A percentile compares a stretch with the other conserved stretches of the same genome.
Conservation (phyloP, 2,888 invertebrate genomes). For the Apamea sordens region DNA sequence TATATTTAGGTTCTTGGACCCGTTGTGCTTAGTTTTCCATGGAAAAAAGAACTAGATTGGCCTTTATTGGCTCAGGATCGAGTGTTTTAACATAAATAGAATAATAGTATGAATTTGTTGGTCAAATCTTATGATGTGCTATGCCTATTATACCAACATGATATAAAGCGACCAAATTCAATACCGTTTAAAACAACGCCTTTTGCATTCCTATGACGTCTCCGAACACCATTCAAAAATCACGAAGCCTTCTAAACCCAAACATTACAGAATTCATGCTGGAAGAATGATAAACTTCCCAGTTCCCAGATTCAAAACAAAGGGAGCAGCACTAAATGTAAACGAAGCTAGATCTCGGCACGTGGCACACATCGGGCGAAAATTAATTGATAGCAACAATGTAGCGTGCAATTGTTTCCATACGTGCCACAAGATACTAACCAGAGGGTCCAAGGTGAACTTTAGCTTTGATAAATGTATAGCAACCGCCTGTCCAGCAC, state of each 20-base stretch:
- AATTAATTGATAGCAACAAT: conserved; percentile 57
- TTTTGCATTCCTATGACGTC: not conserved
- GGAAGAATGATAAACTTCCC: conserved; percentile 11
- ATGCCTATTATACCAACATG: not conserved
- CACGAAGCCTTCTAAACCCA: not conserved
- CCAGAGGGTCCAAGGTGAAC: conserved; percentile 52
- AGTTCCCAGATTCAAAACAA: conserved; percentile 11
- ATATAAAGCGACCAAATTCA: not conserved
- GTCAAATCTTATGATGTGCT: not conserved
- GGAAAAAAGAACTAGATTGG: too few species aligned
- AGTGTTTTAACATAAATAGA: not conserved
- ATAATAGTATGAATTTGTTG: not conserved
- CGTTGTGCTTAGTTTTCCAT: not conserved
- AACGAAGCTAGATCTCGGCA: conserved; percentile 14
- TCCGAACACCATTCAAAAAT: not conserved
- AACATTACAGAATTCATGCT: conserved; percentile 3
- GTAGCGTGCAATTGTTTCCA: conserved; percentile 46
- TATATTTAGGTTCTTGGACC: not conserved
- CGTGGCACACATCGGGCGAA: conserved; percentile 28
- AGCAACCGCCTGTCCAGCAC: conserved; percentile 39
- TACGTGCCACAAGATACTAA: conserved; percentile 36
- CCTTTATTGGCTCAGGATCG: too few species aligned
- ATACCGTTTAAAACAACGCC: not conserved
- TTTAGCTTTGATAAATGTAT: conserved; percentile 50
- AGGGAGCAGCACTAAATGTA: conserved; percentile 5